Base-by-base conservation (phyloP, 2,113 vertebrate species). In the Megatriorchis doriae region DNA sequence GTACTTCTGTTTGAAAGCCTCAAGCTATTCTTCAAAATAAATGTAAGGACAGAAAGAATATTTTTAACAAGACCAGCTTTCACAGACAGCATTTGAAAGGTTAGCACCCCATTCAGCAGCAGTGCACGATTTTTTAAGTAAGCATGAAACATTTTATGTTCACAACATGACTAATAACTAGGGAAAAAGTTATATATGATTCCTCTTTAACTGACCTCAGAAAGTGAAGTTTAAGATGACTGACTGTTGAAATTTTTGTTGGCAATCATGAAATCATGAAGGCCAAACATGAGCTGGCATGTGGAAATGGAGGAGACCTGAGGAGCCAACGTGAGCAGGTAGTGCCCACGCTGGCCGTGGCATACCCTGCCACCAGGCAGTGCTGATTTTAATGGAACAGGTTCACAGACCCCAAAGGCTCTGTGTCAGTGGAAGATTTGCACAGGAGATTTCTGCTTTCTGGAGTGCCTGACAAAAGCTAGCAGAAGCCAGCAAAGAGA, bases 331-430 rank as follows among this genome's bases (percentile, higher is more conserved):
- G 7, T 50, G 10, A 40, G 19, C 5, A 4, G 31, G 5, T 4
- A 32, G 9, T 23, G 11, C 11, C 55, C 11, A 0, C 6, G 1
- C 7, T 71, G 50, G 12, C 13, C 3, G 1, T 21, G 26, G 11
- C n/a, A 53, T 10, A 23, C 36, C 6, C 13, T 47, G 27, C 19
- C 36, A 55, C 18, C 7, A 77, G 32, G 34, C 27, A 48, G 36
- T 11, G 21, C 14, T 34, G 16, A 7, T 2, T n/a, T 78, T 81
- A 27, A 6, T 40, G 5, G 36, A n/a, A 48, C 2, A 13, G 5
- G 8, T 34, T 74, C 45, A 32, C 27, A 86, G n/a, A 71, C 2
- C 16, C 19, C 40, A 81, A 47, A 86, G 25, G 7, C 13, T 32
- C 40, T 78, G 8, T 2, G 3, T 62, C 91, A 67, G 16, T 31